Evolutionary conservation across 2,113 vertebrate species (phyloP), one percentile per base, ranked within the genome.

Genomic region (Noctilio leporinus): DNA sequence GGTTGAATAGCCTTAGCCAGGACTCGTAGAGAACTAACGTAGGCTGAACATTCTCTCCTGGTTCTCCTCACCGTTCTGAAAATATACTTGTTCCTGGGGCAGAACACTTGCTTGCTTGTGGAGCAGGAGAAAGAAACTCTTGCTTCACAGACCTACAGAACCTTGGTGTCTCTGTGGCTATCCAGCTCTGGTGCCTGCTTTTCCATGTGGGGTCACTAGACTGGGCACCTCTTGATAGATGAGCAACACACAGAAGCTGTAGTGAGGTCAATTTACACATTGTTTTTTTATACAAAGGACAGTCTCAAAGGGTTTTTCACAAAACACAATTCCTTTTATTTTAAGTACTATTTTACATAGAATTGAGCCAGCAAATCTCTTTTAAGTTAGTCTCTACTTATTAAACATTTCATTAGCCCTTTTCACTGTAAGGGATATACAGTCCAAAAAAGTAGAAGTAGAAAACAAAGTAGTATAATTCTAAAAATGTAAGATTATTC

Each of bases 171-270:
- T 0, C 3, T 6, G 9, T 45, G 11, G 24, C 10, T 16, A 5
- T 17, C 20, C 20, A 47, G 4, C 10, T 0, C 0, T 1, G 45
- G 15, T 5, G 3, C 1, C 0, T 53, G 75, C 59, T 40, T 49
- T 53, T 84, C 16, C 7, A 2, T 26, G 38, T 33, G 47, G 12
- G 1, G 4, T 73, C 19, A 5, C 64, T 49, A 33, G 47, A 24
- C 7, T 1, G 47, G 70, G 35, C 4, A 30, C 6, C 4, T 7
- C 0, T 2, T 0, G 2, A n/a, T 22, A n/a, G 38, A 67, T 8
- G 1, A 62, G 73, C 35, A 55, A 75, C 35, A 88, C 33, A 59
- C 26, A 53, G 57, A 28, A 4, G 86, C 38, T 70, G 17, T 47
- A 47, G 17, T 2, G 0, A 78, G 38, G 12, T 35, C 49, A 77